Percentiles rank a stretch among this genome's conserved stretches.
Evolutionary conservation across 2,113 vertebrate species (phyloP).

Genomic region (Chamaea fasciata): DNA sequence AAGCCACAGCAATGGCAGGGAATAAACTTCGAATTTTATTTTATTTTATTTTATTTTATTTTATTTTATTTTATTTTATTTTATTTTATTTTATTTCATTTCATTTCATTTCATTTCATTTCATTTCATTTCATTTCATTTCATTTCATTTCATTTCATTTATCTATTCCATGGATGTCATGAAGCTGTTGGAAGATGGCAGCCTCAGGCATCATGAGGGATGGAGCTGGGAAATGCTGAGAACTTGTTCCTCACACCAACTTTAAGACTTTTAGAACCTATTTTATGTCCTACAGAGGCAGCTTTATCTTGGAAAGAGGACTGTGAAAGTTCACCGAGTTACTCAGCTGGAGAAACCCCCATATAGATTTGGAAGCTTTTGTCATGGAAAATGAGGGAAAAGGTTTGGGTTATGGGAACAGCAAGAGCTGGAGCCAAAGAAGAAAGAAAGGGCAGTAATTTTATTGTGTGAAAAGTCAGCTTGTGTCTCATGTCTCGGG

Average conservation of each 20-base stretch:
- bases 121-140: neutral
- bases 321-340: neutral
- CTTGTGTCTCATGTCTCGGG: accelerated
- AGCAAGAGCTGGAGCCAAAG: neutral
- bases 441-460: neutral
- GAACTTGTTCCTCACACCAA: neutral
- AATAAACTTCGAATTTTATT: neutral
- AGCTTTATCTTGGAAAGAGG: neutral
- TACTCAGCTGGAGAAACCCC: neutral
- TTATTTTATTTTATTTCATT: neutral
- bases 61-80: too few species aligned
- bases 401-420: neutral
- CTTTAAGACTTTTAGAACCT: neutral
- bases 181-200: accelerated
- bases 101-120: too few species aligned
- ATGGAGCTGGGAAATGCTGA: neutral
- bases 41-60: neutral
- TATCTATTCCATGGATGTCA: neutral
- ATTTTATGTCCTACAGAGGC: neutral
- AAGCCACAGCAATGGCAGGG: neutral
- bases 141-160: too few species aligned
- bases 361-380: accelerated
- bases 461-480: neutral
- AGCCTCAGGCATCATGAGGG: neutral
- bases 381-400: neutral